A percentile compares a stretch with the other conserved stretches of the same genome.
Conservation (phyloP, 2,113 vertebrate species). For the Pterocles burchelli region DNA sequence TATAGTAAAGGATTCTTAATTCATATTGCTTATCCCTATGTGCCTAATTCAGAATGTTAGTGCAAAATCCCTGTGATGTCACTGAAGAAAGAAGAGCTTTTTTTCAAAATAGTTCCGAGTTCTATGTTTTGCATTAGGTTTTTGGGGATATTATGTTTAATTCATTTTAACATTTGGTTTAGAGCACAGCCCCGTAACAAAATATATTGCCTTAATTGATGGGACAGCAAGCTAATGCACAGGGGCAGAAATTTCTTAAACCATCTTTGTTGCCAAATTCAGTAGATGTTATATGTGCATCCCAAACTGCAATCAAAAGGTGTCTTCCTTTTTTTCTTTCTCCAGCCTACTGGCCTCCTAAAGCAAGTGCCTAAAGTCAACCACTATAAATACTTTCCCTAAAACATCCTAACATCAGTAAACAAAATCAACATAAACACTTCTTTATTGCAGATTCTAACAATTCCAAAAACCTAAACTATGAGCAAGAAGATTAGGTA, state of each 20-base stretch:
- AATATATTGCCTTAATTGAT: background rate
- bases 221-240: background rate
- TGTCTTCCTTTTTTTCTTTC: background rate
- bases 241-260: background rate
- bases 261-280: background rate
- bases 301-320: background rate
- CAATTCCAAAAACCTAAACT: background rate
- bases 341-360: background rate
- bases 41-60: background rate
- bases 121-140: background rate
- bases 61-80: background rate
- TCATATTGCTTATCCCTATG: background rate
- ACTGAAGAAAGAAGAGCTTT: background rate
- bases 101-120: background rate
- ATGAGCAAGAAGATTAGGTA: background rate
- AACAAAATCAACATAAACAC: background rate
- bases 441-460: background rate
- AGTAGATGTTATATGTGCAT: background rate
- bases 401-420: background rate
- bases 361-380: background rate
- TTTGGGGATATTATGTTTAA: background rate
- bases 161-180: background rate
- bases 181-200: background rate
- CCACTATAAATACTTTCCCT: background rate
- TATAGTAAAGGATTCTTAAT: background rate